Evolutionary conservation across 2,113 vertebrate genomes (phyloP).

Genomic region (Oostethus manadensis): DNA sequence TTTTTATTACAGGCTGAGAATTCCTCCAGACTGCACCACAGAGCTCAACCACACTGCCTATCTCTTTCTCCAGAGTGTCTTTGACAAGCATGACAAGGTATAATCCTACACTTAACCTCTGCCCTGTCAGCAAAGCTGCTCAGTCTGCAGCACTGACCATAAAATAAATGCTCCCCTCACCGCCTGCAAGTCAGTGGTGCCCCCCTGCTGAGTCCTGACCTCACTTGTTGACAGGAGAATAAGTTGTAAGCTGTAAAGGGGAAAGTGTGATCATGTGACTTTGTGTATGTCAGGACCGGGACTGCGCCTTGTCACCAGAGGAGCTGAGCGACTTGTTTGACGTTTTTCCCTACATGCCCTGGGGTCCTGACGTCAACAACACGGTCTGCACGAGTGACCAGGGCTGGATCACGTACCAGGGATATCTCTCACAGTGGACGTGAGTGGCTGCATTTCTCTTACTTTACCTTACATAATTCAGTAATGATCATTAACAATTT

Average conservation of each 20-base stretch:
- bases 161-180: conserved; percentile 15
- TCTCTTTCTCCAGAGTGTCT: conserved; percentile 93
- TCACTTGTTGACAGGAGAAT: conserved; percentile 29
- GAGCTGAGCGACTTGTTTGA: conserved; percentile 92
- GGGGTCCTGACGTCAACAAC: conserved; percentile 94
- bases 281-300: conserved; percentile 80
- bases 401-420: conserved; percentile 97
- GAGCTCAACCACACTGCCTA: conserved; percentile 97
- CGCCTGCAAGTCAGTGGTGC: not conserved
- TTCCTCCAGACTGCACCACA: conserved; percentile 90
- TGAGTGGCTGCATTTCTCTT: conserved; percentile 64
- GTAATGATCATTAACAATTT: no score
- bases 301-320: conserved; percentile 90
- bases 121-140: conserved; percentile 30
- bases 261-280: conserved; percentile 20
- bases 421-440: conserved; percentile 99
- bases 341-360: conserved; percentile 96
- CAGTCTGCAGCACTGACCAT: not conserved
- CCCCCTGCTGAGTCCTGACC: conserved; percentile 32
- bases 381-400: conserved; percentile 92
- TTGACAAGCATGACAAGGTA: conserved; percentile 99
- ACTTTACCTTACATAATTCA: no score
- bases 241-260: conserved; percentile 26
- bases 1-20: conserved; percentile 77
- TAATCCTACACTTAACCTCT: conserved; percentile 18